Conservation (phyloP, 2,797 vertebrate genomes). For the Sebastes minor region DNA sequence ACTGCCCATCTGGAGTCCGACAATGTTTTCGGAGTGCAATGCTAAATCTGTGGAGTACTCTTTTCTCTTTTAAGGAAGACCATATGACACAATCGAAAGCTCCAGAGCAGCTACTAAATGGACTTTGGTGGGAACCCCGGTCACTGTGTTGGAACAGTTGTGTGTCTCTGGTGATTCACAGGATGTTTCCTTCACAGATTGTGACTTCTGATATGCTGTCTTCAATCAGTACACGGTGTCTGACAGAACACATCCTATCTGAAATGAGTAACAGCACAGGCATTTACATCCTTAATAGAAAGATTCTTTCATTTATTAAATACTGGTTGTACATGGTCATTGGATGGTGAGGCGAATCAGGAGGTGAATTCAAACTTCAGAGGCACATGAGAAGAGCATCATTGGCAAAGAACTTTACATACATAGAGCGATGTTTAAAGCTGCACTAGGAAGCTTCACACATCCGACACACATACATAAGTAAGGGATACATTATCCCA, state of each 20-base stretch:
- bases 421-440: not conserved
- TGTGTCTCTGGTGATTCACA: not conserved
- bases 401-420: not conserved
- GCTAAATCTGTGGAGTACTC: not conserved
- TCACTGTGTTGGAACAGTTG: not conserved
- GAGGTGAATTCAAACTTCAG: not conserved
- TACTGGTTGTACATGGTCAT: not conserved
- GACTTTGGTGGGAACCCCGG: not conserved
- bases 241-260: not conserved
- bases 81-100: not conserved
- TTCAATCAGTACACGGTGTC: conserved; percentile 12
- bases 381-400: not conserved
- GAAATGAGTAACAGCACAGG: not conserved
- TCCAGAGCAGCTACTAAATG: not conserved
- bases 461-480: not conserved
- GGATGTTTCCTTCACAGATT: conserved; percentile 25
- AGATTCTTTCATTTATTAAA: conserved; percentile 14
- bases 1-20: not conserved
- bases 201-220: not conserved
- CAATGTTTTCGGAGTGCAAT: not conserved
- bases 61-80: not conserved
- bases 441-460: not conserved
- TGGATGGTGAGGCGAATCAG: not conserved
- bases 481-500: too few species aligned
- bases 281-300: not conserved